A percentile compares a stretch with the other conserved stretches of the same genome.
Evolutionary conservation across 2,797 vertebrate species (phyloP).

Genomic region (Ispidina picta): DNA sequence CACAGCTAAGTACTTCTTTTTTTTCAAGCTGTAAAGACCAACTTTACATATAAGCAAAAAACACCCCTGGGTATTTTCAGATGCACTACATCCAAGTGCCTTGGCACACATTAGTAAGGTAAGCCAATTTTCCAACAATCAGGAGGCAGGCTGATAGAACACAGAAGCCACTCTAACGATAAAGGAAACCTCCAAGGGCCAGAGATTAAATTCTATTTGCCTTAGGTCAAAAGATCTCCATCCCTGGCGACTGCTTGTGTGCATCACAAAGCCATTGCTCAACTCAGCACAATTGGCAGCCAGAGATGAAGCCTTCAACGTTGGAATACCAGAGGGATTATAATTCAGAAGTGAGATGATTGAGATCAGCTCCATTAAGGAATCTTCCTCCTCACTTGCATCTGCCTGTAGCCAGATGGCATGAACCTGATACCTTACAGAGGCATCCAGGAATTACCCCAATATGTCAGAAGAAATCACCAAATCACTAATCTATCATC

Average conservation of each 20-base stretch:
- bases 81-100: not conserved
- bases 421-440: not conserved
- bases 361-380: not conserved
- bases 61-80: not conserved
- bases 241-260: not conserved
- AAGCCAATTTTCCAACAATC: not conserved
- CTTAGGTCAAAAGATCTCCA: conserved; percentile 11
- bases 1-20: not conserved
- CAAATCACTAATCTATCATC: not conserved
- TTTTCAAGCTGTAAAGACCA: not conserved
- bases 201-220: conserved; percentile 30
- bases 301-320: not conserved
- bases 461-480: not conserved
- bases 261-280: not conserved
- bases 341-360: not conserved
- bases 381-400: not conserved
- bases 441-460: not conserved
- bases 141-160: not conserved
- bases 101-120: not conserved
- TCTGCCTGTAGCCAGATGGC: not conserved
- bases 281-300: not conserved
- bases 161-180: not conserved
- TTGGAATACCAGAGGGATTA: not conserved
- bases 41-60: not conserved
- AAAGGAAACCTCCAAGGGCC: conserved; percentile 17